Evolutionary conservation across 2,113 vertebrate species (phyloP).

Genomic region (Cisticola juncidis): DNA sequence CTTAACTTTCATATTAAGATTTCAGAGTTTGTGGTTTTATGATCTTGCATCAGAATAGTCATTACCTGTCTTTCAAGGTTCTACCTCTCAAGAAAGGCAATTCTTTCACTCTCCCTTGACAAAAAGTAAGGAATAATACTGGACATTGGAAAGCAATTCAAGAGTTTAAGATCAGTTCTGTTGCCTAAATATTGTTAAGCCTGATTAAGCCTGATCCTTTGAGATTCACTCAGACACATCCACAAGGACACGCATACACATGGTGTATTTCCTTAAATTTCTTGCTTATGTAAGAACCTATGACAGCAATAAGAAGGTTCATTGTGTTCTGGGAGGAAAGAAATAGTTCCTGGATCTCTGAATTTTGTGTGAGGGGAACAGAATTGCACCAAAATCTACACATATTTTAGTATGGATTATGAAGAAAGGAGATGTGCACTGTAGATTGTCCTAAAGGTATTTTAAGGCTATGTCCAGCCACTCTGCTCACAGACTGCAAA

Average conservation of each 20-base stretch:
- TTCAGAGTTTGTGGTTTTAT: constrained; percentile 6
- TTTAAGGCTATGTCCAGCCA: background rate
- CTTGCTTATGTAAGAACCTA: background rate
- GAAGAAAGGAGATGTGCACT: background rate
- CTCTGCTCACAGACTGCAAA: background rate
- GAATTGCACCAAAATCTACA: background rate
- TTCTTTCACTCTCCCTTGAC: background rate
- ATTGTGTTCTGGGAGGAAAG: background rate
- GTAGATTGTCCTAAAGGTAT: background rate
- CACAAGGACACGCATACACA: no score
- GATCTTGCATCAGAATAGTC: background rate
- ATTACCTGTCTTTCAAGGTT: background rate
- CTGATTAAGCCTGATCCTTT: accelerated
- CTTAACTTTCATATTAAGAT: background rate
- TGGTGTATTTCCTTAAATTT: background rate
- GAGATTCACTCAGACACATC: background rate
- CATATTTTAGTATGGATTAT: background rate
- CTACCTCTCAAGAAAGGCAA: background rate
- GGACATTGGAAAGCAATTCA: background rate
- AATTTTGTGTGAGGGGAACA: background rate
- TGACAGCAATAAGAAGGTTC: background rate
- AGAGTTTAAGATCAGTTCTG: background rate
- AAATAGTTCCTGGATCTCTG: background rate
- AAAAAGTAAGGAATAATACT: background rate
- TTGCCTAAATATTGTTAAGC: background rate